phyloP scores from a whole-genome alignment of 2,797 vertebrate genomes.

The Parauchenoglanis punctatus region DNA sequence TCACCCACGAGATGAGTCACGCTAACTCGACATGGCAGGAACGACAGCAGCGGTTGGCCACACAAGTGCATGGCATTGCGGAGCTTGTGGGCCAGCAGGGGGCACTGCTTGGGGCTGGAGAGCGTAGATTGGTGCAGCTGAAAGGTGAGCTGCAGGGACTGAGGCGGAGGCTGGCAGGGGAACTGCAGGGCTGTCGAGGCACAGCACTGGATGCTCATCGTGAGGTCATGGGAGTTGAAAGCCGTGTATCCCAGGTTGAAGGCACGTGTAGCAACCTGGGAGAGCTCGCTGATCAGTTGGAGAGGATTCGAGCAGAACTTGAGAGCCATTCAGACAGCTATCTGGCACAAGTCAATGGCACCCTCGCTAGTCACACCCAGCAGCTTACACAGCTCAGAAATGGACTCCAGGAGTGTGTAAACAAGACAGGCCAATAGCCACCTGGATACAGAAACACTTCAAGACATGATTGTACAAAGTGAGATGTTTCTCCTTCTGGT shows the following conservation, averaged over 20 bases:
- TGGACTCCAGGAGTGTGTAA: constrained; percentile 81
- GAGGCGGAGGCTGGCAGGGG: constrained; percentile 78
- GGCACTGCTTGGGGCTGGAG: constrained; percentile 84
- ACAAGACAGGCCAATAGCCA: constrained; percentile 75
- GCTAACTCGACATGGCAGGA: constrained; percentile 87
- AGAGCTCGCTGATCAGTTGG: constrained; percentile 78
- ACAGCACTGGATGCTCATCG: constrained; percentile 81
- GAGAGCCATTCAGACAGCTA: constrained; percentile 84
- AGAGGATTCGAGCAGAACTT: constrained; percentile 79
- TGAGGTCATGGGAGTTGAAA: constrained; percentile 84
- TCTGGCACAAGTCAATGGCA: constrained; percentile 85
- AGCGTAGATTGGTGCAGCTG: constrained; percentile 85
- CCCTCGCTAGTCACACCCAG: constrained; percentile 80
- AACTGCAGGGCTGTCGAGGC: constrained; percentile 86
- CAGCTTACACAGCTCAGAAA: constrained; percentile 85
- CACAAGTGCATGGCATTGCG: constrained; percentile 89
- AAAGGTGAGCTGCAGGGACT: constrained; percentile 87
- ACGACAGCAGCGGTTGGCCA: constrained; percentile 83
- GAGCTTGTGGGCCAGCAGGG: constrained; percentile 87
- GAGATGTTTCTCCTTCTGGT: constrained; percentile 61
- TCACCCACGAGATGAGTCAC: constrained; percentile 81
- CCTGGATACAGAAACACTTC: constrained; percentile 61
- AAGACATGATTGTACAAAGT: constrained; percentile 63
- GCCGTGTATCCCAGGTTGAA: constrained; percentile 85
- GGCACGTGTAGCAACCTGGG: constrained; percentile 80